These are phyloP conservation scores for Adrianichthys oophorus DNA, from an alignment of 2,797 vertebrate species.

Conservation along the genomic window DNA sequence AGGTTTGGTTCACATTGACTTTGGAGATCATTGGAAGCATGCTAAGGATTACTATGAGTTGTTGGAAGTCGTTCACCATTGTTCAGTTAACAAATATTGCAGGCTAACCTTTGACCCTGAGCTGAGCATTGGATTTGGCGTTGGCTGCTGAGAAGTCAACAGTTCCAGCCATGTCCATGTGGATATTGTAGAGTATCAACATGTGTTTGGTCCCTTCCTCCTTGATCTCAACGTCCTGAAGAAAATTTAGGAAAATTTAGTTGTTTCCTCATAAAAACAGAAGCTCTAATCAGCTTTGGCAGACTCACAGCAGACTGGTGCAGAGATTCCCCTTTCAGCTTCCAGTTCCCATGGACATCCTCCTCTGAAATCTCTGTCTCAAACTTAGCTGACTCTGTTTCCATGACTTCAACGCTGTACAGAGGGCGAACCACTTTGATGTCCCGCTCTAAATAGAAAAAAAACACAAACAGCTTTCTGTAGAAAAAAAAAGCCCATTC, in stretches of 20 bases:
- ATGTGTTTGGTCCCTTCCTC: conserved; percentile 93
- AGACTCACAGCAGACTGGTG: conserved; percentile 60
- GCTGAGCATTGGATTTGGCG: conserved; percentile 92
- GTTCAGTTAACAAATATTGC: neutral
- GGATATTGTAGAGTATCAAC: conserved; percentile 91
- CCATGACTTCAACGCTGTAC: conserved; percentile 93
- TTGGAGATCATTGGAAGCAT: neutral
- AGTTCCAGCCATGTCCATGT: conserved; percentile 87
- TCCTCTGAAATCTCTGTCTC: conserved; percentile 96
- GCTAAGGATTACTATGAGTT: too few relatives aligned
- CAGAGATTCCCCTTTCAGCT: conserved; percentile 90
- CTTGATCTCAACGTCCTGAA: conserved; percentile 95
- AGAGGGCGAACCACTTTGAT: conserved; percentile 91
- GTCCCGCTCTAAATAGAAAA: conserved; percentile 83
- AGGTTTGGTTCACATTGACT: too few relatives aligned
- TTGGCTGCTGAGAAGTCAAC: conserved; percentile 96
- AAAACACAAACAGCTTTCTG: neutral
- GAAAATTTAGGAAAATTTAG: too few relatives aligned
- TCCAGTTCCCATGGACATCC: conserved; percentile 94
- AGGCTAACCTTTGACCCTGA: conserved; percentile 90
- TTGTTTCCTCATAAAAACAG: too few relatives aligned
- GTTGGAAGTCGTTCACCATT: too few relatives aligned
- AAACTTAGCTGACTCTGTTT: conserved; percentile 93
- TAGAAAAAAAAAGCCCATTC: neutral
- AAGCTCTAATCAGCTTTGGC: too few relatives aligned